Evolutionary conservation across 2,113 vertebrate genomes (phyloP).

Genomic region (Felis catus): F.catus_Fca126_mat1.0 CM031426.1:52534501-52535000

Average conservation of each 20-base stretch:
- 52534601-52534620: not conserved
- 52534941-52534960: not conserved
- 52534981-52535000: slow-evolving; percentile 58
- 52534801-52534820: not conserved
- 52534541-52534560: not conserved
- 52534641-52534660: not conserved
- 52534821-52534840: not conserved
- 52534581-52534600: not conserved
- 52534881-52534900: not conserved
- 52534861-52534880: not conserved
- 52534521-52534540: not conserved
- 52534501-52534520: not conserved
- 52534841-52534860: not conserved
- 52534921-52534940: not conserved
- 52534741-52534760: too few relatives aligned
- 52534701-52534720: accelerated
- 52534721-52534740: accelerated
- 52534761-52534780: not conserved
- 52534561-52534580: not conserved
- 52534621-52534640: accelerated
- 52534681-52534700: not conserved
- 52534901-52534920: not conserved
- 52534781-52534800: not conserved
- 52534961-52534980: not conserved
- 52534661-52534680: too few relatives aligned